Evolutionary conservation across 1,140 invertebrate species (phyloP), one percentile per base, ranked within the genome.

Genomic region (Diorhabda elongata): DNA sequence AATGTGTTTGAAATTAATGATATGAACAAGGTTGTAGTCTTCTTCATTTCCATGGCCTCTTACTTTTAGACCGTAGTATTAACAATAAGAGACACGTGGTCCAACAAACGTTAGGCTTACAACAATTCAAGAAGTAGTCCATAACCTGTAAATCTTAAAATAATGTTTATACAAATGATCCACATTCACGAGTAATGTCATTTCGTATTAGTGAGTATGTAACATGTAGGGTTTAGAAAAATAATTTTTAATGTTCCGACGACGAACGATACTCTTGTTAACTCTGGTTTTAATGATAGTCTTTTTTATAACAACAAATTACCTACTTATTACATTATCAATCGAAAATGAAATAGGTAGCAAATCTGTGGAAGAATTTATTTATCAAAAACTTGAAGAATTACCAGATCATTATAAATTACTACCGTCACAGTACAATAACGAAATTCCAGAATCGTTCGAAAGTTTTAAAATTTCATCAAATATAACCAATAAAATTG

Each of bases 371-470:
- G 56, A 70, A 43, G 58, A 74, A 45, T 42, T 68, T 45, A 72
- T 72, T 43, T 67, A 67, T 63, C 11, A 43, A 3, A 42, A 74
- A 52, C 61, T 69, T 3, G 56, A 69, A 44, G 67, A 70, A 57
- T 60, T 74, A 45, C 61, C 68, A 8, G 26, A 47, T 3, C 4
- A 42, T 11, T 73, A 72, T 61, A 59, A 52, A 62, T 67, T 42
- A 4, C 71, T 66, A 67, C 56, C 61, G 11, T 26, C 26, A 26
- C 26, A 26, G 26, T 8, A 47, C 3, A 60, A 66, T 66, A 64
- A 8, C 5, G 68, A 73, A 6, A 72, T 42, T 44, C 75, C 76
- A 65, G 67, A 75, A 43, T 61, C 68, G 45, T 73, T 76, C 61
- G 58, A 74, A 3, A 71, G 67, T 57, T 66, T 6, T n/a, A 57